phyloP scores from a whole-genome alignment of 2,888 invertebrate genomes.

The Volucella inflata region DNA sequence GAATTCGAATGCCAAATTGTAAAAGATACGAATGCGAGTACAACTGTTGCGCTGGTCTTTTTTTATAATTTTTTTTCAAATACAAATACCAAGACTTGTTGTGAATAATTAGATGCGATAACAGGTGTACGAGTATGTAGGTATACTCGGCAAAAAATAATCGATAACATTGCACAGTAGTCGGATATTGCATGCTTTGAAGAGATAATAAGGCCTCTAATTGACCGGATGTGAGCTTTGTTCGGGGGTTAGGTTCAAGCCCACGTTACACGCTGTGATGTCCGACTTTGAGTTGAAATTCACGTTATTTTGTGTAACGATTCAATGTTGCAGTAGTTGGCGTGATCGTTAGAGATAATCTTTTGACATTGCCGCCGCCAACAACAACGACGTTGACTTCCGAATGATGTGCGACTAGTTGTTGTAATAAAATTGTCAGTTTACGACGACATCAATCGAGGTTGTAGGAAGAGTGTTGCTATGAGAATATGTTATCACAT shows the following conservation, averaged over 20 bases:
- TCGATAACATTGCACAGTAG: background rate
- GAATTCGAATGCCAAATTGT: conserved; percentile 8
- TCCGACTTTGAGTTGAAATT: conserved; percentile 18
- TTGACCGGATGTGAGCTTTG: conserved; percentile 49
- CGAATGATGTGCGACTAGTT: conserved; percentile 14
- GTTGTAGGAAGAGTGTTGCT: conserved; percentile 5
- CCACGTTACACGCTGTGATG: conserved; percentile 22
- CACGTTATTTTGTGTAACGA: background rate
- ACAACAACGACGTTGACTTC: background rate
- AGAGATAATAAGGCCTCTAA: conserved; percentile 48
- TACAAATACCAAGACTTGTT: background rate
- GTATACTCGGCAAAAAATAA: background rate
- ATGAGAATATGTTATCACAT: background rate
- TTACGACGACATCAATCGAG: conserved; percentile 14
- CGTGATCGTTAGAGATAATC: conserved; percentile 16
- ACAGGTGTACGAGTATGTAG: background rate
- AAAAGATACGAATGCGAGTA: too few species aligned
- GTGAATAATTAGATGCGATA: conserved; percentile 1
- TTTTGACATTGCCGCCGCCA: conserved; percentile 10
- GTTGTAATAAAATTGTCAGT: conserved; percentile 26
- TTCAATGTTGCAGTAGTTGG: background rate
- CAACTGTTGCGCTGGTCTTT: background rate
- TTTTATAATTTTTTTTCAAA: conserved; percentile 18
- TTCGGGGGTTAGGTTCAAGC: conserved; percentile 5
- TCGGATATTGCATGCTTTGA: conserved; percentile 12